Conservation (phyloP, 2,888 invertebrate species). For the Diabrotica balteata region DNA sequence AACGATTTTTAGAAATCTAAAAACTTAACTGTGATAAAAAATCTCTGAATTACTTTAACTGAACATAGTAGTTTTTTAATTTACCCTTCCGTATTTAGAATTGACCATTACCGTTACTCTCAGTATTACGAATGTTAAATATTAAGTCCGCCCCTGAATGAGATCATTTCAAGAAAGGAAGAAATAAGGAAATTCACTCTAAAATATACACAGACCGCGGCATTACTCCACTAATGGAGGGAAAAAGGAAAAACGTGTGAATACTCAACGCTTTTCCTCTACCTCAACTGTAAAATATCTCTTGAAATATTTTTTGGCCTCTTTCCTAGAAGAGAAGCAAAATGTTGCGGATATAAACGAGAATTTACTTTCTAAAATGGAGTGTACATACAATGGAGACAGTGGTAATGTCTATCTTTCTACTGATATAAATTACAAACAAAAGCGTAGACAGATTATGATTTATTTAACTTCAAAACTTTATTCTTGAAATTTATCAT, state of each 20-base stretch:
- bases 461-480: conserved; percentile 8
- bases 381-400: conserved; percentile 23
- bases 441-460: conserved; percentile 19
- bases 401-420: conserved; percentile 18
- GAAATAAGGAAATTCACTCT: conserved; percentile 50
- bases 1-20: too few species aligned
- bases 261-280: conserved; percentile 37
- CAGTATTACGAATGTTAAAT: too few species aligned
- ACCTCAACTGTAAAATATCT: conserved; percentile 33
- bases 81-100: too few species aligned
- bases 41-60: too few species aligned
- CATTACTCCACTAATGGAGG: conserved; percentile 49
- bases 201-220: conserved; percentile 47
- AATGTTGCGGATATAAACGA: conserved; percentile 27
- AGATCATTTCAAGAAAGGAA: conserved; percentile 40
- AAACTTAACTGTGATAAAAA: too few species aligned
- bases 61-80: too few species aligned
- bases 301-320: conserved; percentile 25
- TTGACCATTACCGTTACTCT: too few species aligned
- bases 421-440: conserved; percentile 17
- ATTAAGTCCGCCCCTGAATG: too few species aligned
- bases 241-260: conserved; percentile 50
- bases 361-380: conserved; percentile 25
- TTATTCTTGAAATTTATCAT: too few species aligned
- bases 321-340: conserved; percentile 21